Evolutionary conservation across 2,888 invertebrate genomes (phyloP), one percentile per base, ranked within the genome.

Genomic region (Chalcosyrphus nemorum): DNA sequence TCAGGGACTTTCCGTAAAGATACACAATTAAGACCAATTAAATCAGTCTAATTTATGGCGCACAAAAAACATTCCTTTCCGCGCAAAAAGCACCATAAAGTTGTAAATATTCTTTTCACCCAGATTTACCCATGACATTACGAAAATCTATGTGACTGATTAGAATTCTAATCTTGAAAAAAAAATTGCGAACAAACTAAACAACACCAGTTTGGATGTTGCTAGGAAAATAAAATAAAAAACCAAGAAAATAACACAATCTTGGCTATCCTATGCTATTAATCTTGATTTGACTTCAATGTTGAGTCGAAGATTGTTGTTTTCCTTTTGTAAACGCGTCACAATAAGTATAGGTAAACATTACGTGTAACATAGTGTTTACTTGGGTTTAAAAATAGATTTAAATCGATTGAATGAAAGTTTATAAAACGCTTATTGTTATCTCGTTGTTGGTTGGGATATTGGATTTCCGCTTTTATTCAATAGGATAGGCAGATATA

Each of bases 261-360:
- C 11, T 6, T 19, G 11, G 17, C 17, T 61, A 45, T 45, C 43
- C 43, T 43, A 61, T 61, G 43, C 17, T 43, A 43, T 19, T 43
- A 61, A 61, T 61, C 61, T 61, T 61, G 43, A 61, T 29, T 61
- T 61, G 17, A 9, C 17, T 54, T 32, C 17, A 4, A 54, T 54
- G 17, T 29, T 29, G 4, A 17, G 4, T 4, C 29, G 38, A 2
- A 38, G 38, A 38, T 38, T 13, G 38, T 38, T 17, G 4, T 29
- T 54, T 54, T 32, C 11, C 0, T 21, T 21, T 47, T 19, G 1
- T 21, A 4, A 21, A 11, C 2, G 9, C 24, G 29, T 54, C 11
- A 27, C 52, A 52, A 5, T 38, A 24, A 6, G 13, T 50, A 5
- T 38, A 24, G 15, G 13, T 50, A 24, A 38, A 38, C 13, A 24